phyloP scores from a whole-genome alignment of 2,888 invertebrate genomes.

The Dascillus cervinus region DNA sequence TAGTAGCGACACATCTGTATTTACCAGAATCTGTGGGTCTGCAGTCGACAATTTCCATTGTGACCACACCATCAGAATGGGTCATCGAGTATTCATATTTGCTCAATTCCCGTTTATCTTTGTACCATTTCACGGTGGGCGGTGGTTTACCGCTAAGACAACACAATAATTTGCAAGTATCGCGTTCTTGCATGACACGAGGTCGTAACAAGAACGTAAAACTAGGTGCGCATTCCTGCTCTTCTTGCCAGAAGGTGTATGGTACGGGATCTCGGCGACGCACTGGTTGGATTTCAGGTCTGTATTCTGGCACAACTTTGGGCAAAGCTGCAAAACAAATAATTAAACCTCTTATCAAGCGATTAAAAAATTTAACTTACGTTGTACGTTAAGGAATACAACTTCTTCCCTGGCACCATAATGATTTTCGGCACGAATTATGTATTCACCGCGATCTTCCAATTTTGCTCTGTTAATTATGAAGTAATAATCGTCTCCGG shows the following conservation, averaged over 20 bases:
- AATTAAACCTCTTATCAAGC: neutral
- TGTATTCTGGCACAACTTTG: slow-evolving; percentile 60
- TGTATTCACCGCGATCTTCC: slow-evolving; percentile 95
- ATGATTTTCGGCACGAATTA: slow-evolving; percentile 93
- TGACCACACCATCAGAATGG: slow-evolving; percentile 90
- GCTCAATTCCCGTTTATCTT: slow-evolving; percentile 85
- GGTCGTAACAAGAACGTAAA: slow-evolving; percentile 98
- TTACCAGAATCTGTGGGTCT: slow-evolving; percentile 93
- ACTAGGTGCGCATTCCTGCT: slow-evolving; percentile 85
- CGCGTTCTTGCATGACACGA: slow-evolving; percentile 92
- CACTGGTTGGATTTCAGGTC: slow-evolving; percentile 60
- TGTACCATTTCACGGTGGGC: slow-evolving; percentile 88
- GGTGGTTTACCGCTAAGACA: slow-evolving; percentile 92
- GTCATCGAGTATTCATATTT: slow-evolving; percentile 88
- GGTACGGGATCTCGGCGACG: slow-evolving; percentile 75
- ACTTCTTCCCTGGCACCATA: slow-evolving; percentile 94
- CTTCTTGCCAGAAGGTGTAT: slow-evolving; percentile 88
- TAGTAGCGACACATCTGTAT: slow-evolving; percentile 90
- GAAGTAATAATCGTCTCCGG: slow-evolving; percentile 94
- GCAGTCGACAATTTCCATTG: slow-evolving; percentile 93
- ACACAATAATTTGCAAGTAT: slow-evolving; percentile 95
- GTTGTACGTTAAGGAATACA: slow-evolving; percentile 93
- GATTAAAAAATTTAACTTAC: slow-evolving; percentile 52
- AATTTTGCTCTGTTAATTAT: slow-evolving; percentile 92
- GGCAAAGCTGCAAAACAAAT: slow-evolving; percentile 63